Conservation (phyloP, 2,888 invertebrate species). For the Tenthredo livida region DNA sequence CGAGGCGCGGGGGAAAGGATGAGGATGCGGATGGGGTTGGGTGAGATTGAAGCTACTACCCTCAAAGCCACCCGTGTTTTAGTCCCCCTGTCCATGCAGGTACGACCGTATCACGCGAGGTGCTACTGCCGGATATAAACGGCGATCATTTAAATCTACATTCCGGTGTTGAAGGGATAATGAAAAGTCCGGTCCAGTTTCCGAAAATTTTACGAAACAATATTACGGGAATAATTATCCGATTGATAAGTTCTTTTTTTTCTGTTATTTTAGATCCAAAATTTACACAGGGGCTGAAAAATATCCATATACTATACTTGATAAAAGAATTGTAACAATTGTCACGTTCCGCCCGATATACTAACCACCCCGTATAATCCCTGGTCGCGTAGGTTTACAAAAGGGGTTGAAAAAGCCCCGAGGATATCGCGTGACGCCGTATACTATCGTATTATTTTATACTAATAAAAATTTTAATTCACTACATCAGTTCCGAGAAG, state of each 20-base stretch:
- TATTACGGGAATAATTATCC: not conserved
- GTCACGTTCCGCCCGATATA: not conserved
- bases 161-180: not conserved
- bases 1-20: not conserved
- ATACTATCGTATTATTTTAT: conserved; percentile 28
- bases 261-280: not conserved
- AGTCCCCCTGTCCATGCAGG: conserved; percentile 30
- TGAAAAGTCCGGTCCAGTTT: not conserved
- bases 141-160: conserved; percentile 3
- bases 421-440: conserved; percentile 37
- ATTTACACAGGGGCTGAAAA: not conserved
- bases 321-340: not conserved
- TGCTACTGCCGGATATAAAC: conserved; percentile 13
- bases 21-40: not conserved
- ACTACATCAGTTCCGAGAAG: conserved; percentile 5
- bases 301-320: not conserved
- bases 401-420: conserved; percentile 25
- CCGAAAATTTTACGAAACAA: not conserved
- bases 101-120: conserved; percentile 41
- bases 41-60: conserved; percentile 27
- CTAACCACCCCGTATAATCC: not conserved
- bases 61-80: conserved; percentile 15
- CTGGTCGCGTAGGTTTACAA: not conserved
- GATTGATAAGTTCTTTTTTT: not conserved
- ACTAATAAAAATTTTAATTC: conserved; percentile 36